Conservation (phyloP, 2,113 vertebrate species). For the Atlantisia rogersi region DNA sequence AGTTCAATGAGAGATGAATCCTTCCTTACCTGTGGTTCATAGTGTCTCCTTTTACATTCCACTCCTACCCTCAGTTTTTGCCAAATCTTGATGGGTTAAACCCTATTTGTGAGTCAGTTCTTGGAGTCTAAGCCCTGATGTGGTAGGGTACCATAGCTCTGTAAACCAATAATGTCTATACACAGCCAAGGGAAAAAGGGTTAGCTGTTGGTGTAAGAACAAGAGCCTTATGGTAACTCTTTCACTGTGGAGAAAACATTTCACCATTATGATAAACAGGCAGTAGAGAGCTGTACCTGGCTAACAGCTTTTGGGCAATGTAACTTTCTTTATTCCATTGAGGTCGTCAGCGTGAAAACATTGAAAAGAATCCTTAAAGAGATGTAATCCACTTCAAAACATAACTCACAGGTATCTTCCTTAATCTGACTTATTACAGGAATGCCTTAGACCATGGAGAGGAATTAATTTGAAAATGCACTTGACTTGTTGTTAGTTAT, state of each 20-base stretch:
- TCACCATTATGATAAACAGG: neutral
- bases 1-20: neutral
- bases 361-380: neutral
- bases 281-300: neutral
- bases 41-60: neutral
- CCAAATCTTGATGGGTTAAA: neutral
- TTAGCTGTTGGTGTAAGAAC: neutral
- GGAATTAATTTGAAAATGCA: slow-evolving; percentile 33
- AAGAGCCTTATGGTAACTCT: neutral
- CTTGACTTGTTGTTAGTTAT: slow-evolving; percentile 51
- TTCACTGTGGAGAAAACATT: neutral
- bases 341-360: neutral
- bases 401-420: slow-evolving; percentile 16
- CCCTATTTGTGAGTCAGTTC: neutral
- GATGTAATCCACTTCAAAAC: neutral
- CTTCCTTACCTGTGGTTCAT: neutral
- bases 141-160: neutral
- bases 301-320: neutral
- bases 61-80: neutral
- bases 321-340: neutral
- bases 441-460: slow-evolving; percentile 3
- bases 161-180: neutral
- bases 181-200: neutral
- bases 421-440: neutral
- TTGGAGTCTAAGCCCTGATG: neutral